phyloP scores from a whole-genome alignment of 2,888 invertebrate genomes.

The Heliconius cydno region DNA sequence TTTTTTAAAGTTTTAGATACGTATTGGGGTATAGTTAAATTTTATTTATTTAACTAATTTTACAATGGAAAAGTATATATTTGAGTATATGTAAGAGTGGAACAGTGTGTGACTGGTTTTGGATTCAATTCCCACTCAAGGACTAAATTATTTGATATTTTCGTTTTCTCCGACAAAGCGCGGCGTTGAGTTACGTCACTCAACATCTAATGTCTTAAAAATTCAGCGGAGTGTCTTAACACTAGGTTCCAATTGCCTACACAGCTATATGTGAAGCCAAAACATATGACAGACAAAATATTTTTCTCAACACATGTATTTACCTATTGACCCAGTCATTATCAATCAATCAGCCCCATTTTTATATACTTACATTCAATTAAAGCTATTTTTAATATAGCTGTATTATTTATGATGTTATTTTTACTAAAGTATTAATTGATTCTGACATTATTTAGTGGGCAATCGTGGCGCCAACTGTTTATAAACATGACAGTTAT shows the following conservation, averaged over 20 bases:
- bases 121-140: neutral
- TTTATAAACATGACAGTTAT: too few relatives aligned
- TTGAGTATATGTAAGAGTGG: neutral
- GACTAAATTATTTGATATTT: too few relatives aligned
- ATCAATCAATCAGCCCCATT: conserved; percentile 43
- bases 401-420: neutral
- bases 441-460: neutral
- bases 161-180: too few relatives aligned
- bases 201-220: neutral
- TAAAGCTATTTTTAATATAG: conserved; percentile 7
- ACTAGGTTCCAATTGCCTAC: neutral
- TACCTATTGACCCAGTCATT: conserved; percentile 35
- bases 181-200: neutral
- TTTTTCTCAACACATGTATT: neutral
- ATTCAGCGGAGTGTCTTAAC: neutral
- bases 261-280: neutral
- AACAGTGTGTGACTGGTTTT: too few relatives aligned
- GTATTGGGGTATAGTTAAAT: neutral
- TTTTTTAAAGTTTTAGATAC: conserved; percentile 12
- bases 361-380: conserved; percentile 33
- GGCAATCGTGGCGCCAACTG: too few relatives aligned
- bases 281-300: neutral
- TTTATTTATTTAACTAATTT: neutral
- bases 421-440: neutral
- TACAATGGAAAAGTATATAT: too few relatives aligned